A percentile compares a stretch with the other conserved stretches of the same genome.
These are phyloP conservation scores for Henicopernis longicauda DNA, from an alignment of 2,113 vertebrate genomes.

Conservation along the genomic window DNA sequence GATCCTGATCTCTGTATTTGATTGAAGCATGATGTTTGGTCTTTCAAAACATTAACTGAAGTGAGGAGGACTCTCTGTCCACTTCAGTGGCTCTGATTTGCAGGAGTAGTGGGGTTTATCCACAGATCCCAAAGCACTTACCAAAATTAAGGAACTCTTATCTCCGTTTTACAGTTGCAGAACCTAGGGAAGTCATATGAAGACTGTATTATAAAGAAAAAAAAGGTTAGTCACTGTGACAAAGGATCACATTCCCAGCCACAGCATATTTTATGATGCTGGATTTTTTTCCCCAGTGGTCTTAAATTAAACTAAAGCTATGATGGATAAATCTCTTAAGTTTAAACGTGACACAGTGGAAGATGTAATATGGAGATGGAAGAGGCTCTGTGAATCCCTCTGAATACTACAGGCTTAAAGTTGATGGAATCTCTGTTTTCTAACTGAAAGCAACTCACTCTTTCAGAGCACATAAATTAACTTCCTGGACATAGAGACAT, in stretches of 20 bases:
- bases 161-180: not conserved
- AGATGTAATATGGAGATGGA: not conserved
- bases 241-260: not conserved
- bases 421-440: not conserved
- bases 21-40: not conserved
- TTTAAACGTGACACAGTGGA: constrained; percentile 8
- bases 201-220: not conserved
- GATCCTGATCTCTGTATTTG: not conserved
- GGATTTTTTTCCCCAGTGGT: constrained; percentile 27
- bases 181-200: not conserved
- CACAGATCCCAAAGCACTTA: not conserved
- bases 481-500: not conserved
- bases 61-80: not conserved
- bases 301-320: constrained; percentile 58
- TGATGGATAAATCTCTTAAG: constrained; percentile 18
- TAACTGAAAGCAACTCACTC: not conserved
- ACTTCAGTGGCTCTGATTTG: not conserved
- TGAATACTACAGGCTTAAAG: not conserved
- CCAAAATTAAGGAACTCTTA: not conserved
- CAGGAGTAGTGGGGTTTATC: not conserved
- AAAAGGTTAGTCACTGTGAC: not conserved
- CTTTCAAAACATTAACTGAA: not conserved
- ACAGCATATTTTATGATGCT: constrained; percentile 17
- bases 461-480: not conserved
- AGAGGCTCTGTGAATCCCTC: not conserved